Base-by-base conservation (phyloP, 2,797 vertebrate species). In the Sebastes minor region DNA sequence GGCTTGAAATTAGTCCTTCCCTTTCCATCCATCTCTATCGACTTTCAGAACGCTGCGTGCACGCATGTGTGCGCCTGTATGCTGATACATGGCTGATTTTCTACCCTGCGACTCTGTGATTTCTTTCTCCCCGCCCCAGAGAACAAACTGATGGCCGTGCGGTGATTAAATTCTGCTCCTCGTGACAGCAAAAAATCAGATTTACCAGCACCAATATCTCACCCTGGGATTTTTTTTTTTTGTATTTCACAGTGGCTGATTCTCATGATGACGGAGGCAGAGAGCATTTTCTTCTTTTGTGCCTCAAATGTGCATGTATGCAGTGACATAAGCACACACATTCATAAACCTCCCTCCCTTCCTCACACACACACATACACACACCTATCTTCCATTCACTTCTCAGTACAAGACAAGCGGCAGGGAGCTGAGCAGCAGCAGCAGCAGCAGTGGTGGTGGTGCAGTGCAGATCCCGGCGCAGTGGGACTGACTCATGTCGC, bases 381-480 rank as follows among this genome's bases (percentile, higher is more conserved):
- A 33, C 68, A 30, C 80, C 53, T 56, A 33, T 76, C 49, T 78
- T 42, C 84, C 80, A 78, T 73, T 84, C 81, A 80, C 74, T 82
- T 74, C 81, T 71, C 65, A 2, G 76, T 80, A 77, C 79, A 82
- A 83, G 73, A 87, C 76, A 80, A 78, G 35, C 66, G 65, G 83
- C 68, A 25, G 88, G 91, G 89, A 81, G 88, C 91, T 84, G 86
- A 90, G 91, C 89, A 88, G 84, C 86, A 85, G 85, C 81, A 80
- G 83, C 60, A 82, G 85, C 81, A 80, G 83, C 57, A 80, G 82
- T 94, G 86, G 81, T 93, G 92, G 82, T 94, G 87, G 81, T 93
- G 92, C 92, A 94, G 91, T 93, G 91, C 93, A 94, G 93, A 91
- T 92, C 90, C 67, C 85, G 52, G 89, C 68, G 49, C 87, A 86